Percentiles rank a stretch among this genome's conserved stretches.
These are phyloP conservation scores for Asobara japonica DNA, from an alignment of 1,140 invertebrate genomes.

Conservation along the genomic window DNA sequence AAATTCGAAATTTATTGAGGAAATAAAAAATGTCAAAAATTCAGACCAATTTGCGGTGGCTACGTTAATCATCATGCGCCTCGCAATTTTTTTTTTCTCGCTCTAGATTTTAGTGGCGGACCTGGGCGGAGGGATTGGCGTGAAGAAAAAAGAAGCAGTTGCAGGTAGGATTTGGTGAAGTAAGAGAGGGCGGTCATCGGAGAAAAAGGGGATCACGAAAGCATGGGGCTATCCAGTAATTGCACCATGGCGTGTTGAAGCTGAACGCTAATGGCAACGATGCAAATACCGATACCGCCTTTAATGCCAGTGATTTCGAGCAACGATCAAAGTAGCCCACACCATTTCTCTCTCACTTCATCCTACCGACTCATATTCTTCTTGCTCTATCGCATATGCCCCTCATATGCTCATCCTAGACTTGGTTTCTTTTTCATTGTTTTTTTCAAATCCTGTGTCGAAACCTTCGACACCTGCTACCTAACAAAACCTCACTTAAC, in stretches of 20 bases:
- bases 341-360: background rate
- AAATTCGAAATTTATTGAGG: no score
- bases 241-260: slow-evolving; percentile 57
- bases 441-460: background rate
- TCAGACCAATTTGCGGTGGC: no score
- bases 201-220: slow-evolving; percentile 53
- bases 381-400: background rate
- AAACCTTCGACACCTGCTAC: background rate
- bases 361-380: background rate
- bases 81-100: no score
- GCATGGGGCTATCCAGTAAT: slow-evolving; percentile 53
- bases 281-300: slow-evolving; percentile 59
- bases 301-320: slow-evolving; percentile 53
- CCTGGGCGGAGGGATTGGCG: background rate
- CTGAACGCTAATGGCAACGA: slow-evolving; percentile 57
- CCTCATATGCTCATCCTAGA: background rate
- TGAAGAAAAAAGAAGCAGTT: slow-evolving; percentile 10
- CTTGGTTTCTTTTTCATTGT: background rate
- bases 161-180: background rate
- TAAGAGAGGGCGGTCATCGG: slow-evolving; percentile 1
- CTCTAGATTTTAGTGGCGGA: background rate
- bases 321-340: slow-evolving; percentile 38
- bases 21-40: no score
- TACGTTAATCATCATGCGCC: no score
- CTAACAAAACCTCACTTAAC: slow-evolving; percentile 2